These are phyloP conservation scores for Macrosoma leucophasiata DNA, from an alignment of 2,888 invertebrate species.

Conservation along the genomic window DNA sequence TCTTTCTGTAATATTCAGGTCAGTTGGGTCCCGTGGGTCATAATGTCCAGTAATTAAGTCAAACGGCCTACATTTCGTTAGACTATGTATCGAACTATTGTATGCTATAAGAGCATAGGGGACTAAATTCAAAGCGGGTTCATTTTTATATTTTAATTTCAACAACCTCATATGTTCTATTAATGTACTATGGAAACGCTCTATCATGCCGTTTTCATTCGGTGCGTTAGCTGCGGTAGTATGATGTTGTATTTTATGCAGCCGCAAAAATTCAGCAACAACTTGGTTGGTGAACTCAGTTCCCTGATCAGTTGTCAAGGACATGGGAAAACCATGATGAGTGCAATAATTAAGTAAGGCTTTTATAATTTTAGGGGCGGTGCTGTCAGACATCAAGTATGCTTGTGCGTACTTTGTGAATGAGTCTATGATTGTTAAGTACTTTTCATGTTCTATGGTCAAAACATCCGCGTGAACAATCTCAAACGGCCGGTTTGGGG, in stretches of 20 bases:
- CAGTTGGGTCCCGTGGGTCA: slow-evolving; percentile 17
- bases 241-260: slow-evolving; percentile 10
- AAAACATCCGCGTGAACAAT: slow-evolving; percentile 11
- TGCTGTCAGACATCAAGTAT: slow-evolving; percentile 7
- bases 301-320: slow-evolving; percentile 8
- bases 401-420: slow-evolving; percentile 16
- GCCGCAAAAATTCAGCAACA: slow-evolving; percentile 5
- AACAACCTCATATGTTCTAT: too few species aligned
- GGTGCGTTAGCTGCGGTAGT: slow-evolving; percentile 4
- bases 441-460: slow-evolving; percentile 10
- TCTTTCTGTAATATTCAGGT: slow-evolving; percentile 10
- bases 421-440: slow-evolving; percentile 10
- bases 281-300: slow-evolving; percentile 13
- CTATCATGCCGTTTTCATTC: slow-evolving; percentile 7
- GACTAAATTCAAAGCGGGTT: slow-evolving; percentile 4
- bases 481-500: slow-evolving; percentile 10
- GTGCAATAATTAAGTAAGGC: slow-evolving; percentile 8
- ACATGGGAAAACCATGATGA: slow-evolving; percentile 9
- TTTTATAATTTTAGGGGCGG: slow-evolving; percentile 8
- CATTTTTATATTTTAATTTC: slow-evolving; percentile 5
- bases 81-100: slow-evolving; percentile 12
- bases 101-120: slow-evolving; percentile 6
- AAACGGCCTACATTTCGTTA: slow-evolving; percentile 8
- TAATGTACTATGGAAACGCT: slow-evolving; percentile 3
- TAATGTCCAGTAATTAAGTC: slow-evolving; percentile 16